A percentile compares a stretch with the other conserved stretches of the same genome.
Evolutionary conservation across 1,140 invertebrate species (phyloP).

Genomic region (Drosophila athabasca): DNA sequence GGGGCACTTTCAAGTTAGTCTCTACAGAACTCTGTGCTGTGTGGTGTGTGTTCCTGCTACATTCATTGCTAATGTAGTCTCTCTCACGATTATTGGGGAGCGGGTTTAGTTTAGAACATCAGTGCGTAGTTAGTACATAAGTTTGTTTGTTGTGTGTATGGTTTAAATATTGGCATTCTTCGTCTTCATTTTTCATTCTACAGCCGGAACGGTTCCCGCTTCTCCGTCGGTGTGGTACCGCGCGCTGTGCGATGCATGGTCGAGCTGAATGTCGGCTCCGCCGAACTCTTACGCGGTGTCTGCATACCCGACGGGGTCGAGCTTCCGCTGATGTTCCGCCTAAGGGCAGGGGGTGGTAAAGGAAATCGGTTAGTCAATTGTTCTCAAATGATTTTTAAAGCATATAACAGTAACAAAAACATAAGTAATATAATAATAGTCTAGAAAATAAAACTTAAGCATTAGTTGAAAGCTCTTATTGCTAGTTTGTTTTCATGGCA

Average conservation of each 20-base stretch:
- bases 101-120: conserved; percentile 61
- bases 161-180: conserved; percentile 63
- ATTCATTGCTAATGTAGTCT: conserved; percentile 67
- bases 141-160: conserved; percentile 20
- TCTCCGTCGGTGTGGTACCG: conserved; percentile 86
- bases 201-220: conserved; percentile 87
- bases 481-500: conserved; percentile 3
- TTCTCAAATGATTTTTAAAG: background rate
- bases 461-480: conserved; percentile 22
- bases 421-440: conserved; percentile 4
- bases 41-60: conserved; percentile 42
- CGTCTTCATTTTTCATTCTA: conserved; percentile 78
- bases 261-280: conserved; percentile 79
- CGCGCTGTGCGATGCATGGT: conserved; percentile 83
- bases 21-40: conserved; percentile 46
- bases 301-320: conserved; percentile 83
- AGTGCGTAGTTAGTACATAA: conserved; percentile 72
- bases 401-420: conserved; percentile 29
- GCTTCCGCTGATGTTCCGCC: conserved; percentile 80
- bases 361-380: background rate
- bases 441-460: conserved; percentile 32
- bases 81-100: conserved; percentile 17
- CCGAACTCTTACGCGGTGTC: conserved; percentile 81
- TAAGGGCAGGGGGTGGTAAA: conserved; percentile 14
- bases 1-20: conserved; percentile 47